Evolutionary conservation across 2,113 vertebrate species (phyloP), one percentile per base, ranked within the genome.

Genomic region (Megaceryle torquata): DNA sequence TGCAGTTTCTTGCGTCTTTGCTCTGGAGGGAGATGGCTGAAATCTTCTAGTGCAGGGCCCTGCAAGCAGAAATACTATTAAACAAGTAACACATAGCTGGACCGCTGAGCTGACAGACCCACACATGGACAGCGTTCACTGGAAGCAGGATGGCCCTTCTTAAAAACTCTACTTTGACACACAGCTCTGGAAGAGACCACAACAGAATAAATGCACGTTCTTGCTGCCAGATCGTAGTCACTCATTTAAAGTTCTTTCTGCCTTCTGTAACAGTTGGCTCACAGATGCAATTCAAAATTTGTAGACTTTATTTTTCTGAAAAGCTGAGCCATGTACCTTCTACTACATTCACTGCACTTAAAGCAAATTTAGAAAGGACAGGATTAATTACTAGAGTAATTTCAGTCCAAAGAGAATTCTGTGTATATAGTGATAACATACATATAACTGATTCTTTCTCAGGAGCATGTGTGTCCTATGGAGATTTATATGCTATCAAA

Each of bases 1-100:
- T 99, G 99, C 79, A 99, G 98, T 97, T 98, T 99, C 97, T 99
- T 99, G 85, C 99, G 99, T 93, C 99, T 98, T 96, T 99, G 99
- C 93, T 99, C 99, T 24, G 99, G 99, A 19, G 99, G 99, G 79
- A 99, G 98, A 89, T 99, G 99, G 97, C 99, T 99, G 94, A 99
- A 99, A 96, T 99, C 99, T 97, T 99, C 99, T 69, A 99, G 96
- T 46, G 99, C 98, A 31, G 99, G 98, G 22, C 99, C 99, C 99
- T 99, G 97, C 68, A 98, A 97, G 93, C 19, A 93, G 69, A 93
- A 93, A 77, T 25, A 21, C 82, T 25, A 13, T 88, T 93, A 72
- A 84, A 88, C 54, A 68, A 35, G 53, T n/a, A 31, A 17, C 51
- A 11, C 12, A 3, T 2, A 15, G 16, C 86, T 35, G 61, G 44